Evolutionary conservation across 1,140 invertebrate genomes (phyloP), one percentile per base, ranked within the genome.

Genomic region (Drosophila ficusphila): DNA sequence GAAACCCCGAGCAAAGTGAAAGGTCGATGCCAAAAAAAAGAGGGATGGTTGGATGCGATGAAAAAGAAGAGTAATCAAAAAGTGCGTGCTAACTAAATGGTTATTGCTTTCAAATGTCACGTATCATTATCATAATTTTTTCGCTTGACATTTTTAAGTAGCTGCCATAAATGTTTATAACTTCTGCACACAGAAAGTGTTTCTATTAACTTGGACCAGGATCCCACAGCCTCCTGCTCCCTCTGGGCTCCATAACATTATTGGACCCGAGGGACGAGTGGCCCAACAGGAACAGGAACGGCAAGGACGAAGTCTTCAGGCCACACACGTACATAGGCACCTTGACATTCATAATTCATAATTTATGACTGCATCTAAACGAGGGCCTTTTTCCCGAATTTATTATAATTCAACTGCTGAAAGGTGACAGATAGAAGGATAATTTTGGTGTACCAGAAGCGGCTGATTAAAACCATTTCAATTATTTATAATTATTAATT

Each of bases 91-190:
- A 86, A 85, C 81, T 85, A 85, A 85, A 85, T 86, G 88, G 82
- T 86, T 88, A 88, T 86, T 86, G 81, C 81, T 88, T 86, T 86
- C 82, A 81, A 88, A 88, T 86, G 81, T 86, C 81, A 88, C 81
- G 81, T 86, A 86, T 86, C 81, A 86, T 86, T 86, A 88, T 88
- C 82, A 86, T 86, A 86, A 88, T 86, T 86, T 86, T 86, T 86
- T 86, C 83, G 81, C 67, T 70, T 86, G 81, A 88, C 81, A 86
- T 86, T 86, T 86, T 86, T 86, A 86, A 86, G 81, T 86, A 86
- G 82, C 81, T 88, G 81, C 81, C 81, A 86, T 86, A 88, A 86
- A 86, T 86, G 82, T 86, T 86, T 81, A 86, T 86, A 88, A 86
- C 81, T 86, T 85, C 71, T 54, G 48, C 39, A 42, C 44, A 60